Conservation (phyloP, 2,797 vertebrate genomes). For the Pipistrellus pipistrellus region DNA sequence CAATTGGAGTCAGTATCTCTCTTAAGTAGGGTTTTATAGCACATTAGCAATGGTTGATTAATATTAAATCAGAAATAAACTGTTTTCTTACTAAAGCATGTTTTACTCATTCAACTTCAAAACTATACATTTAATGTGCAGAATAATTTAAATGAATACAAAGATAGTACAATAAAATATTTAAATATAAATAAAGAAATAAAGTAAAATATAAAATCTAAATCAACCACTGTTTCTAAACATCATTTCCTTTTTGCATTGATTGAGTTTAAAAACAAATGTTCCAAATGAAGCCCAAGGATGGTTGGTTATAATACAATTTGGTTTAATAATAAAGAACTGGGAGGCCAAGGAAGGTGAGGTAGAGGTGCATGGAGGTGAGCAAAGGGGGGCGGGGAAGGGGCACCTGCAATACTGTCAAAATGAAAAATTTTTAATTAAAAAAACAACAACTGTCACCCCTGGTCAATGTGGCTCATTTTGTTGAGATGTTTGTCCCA, state of each 20-base stretch:
- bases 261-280: constrained; percentile 51
- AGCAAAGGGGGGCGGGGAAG: not conserved
- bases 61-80: constrained; percentile 83
- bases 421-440: not conserved
- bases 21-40: constrained; percentile 85
- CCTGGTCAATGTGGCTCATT: too few relatives aligned
- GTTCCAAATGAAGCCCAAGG: not conserved
- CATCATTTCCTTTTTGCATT: constrained; percentile 45
- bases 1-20: constrained; percentile 82
- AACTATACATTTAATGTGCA: constrained; percentile 41
- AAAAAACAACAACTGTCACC: too few relatives aligned
- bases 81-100: constrained; percentile 81
- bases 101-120: constrained; percentile 58
- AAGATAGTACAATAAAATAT: constrained; percentile 38
- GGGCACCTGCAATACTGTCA: not conserved
- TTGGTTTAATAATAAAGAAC: constrained; percentile 45
- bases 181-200: not conserved
- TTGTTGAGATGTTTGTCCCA: too few relatives aligned
- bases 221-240: constrained; percentile 60
- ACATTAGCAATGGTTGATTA: constrained; percentile 84
- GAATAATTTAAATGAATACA: constrained; percentile 60
- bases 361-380: not conserved
- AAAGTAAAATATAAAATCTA: constrained; percentile 60
- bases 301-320: not conserved
- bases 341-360: not conserved